Conservation (phyloP, 2,888 invertebrate genomes). For the Aphodius granarius region DNA sequence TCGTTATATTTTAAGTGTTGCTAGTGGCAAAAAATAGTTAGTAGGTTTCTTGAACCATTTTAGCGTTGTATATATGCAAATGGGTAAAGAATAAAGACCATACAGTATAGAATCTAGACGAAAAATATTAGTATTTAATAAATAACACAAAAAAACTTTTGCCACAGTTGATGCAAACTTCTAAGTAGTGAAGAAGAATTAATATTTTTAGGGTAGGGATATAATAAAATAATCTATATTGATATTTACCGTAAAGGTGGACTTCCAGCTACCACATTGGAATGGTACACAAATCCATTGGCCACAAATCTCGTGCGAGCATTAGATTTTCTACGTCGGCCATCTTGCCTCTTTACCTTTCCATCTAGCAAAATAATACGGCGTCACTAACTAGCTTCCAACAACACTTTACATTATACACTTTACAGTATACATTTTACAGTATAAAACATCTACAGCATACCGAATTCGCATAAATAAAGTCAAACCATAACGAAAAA, state of each 20-base stretch:
- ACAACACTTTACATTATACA: neutral
- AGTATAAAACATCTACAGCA: neutral
- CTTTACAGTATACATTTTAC: no score
- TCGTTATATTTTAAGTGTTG: neutral
- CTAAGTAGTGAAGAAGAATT: no score
- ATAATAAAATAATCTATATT: no score
- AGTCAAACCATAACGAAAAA: no score
- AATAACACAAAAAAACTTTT: no score
- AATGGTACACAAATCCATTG: conserved; percentile 47
- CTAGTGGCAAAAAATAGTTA: no score
- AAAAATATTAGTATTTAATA: no score
- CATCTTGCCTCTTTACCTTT: neutral
- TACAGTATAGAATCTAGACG: no score
- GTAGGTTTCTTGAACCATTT: neutral
- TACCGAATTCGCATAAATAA: no score
- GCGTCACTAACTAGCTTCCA: neutral
- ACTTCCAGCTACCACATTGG: conserved; percentile 43
- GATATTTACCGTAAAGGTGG: conserved; percentile 46
- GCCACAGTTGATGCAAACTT: no score
- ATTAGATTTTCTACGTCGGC: conserved; percentile 35
- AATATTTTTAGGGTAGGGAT: no score
- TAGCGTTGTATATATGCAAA: neutral
- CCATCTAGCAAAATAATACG: conserved; percentile 31
- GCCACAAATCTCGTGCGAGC: conserved; percentile 42
- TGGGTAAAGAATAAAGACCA: no score